phyloP scores from a whole-genome alignment of 2,797 vertebrate genomes.

The Columba guinea region DNA sequence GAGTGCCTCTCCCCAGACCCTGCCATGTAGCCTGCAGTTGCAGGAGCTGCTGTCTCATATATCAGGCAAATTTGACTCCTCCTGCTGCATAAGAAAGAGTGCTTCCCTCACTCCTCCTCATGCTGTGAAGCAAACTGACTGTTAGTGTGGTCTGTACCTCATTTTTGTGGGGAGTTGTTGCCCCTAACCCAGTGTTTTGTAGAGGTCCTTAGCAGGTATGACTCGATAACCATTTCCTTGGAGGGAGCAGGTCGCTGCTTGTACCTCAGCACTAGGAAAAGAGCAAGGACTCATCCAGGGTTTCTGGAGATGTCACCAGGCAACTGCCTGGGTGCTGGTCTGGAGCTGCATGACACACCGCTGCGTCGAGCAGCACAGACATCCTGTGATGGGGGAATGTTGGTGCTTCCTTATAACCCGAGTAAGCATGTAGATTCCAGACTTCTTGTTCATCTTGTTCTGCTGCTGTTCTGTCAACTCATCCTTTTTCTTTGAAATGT shows the following conservation, averaged over 20 bases:
- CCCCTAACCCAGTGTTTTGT: not conserved
- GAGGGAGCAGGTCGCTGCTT: not conserved
- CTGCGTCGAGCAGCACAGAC: not conserved
- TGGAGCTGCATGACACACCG: not conserved
- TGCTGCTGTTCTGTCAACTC: not conserved
- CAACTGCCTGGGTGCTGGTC: accelerated
- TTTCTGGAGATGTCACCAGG: not conserved
- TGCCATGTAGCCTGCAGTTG: not conserved
- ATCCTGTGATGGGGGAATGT: not conserved
- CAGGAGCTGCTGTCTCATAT: not conserved
- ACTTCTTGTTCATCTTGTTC: not conserved
- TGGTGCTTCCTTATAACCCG: not conserved
- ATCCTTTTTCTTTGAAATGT: not conserved
- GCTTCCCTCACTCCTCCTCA: not conserved
- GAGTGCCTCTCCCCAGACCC: not conserved
- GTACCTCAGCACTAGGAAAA: not conserved
- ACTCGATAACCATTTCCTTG: not conserved
- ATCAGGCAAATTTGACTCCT: not conserved
- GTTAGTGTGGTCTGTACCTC: not conserved
- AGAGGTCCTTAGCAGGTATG: not conserved
- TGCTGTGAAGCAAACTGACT: not conserved
- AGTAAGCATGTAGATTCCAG: not conserved
- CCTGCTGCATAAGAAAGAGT: not conserved
- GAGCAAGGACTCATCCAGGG: not conserved
- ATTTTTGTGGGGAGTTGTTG: not conserved